Evolutionary conservation across 2,797 vertebrate genomes (phyloP).

Genomic region (Melanotaenia trifasciata): DNA sequence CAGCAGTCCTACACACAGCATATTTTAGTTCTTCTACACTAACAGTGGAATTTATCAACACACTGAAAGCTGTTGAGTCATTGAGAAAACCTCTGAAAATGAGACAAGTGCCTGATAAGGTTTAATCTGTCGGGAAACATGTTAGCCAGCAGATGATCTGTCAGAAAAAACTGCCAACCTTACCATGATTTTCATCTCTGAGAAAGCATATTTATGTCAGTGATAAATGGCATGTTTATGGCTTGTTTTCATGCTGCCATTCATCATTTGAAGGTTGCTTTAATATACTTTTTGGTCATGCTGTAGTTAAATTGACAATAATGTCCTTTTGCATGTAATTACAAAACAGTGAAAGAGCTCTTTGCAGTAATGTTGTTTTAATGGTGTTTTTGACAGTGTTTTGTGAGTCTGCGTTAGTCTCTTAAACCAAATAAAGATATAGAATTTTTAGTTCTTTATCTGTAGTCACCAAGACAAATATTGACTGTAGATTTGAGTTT

Average conservation of each 20-base stretch:
- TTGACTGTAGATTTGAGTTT: background rate
- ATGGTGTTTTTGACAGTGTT: background rate
- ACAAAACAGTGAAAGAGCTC: too few relatives aligned
- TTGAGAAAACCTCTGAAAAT: background rate
- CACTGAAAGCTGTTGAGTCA: background rate
- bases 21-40: too few relatives aligned
- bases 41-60: too few relatives aligned
- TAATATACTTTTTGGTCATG: accelerated
- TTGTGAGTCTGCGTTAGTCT: background rate
- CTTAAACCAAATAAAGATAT: background rate
- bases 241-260: background rate
- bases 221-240: background rate
- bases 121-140: background rate
- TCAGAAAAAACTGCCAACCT: background rate
- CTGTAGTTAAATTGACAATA: too few relatives aligned
- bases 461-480: background rate
- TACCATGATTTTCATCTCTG: background rate
- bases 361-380: too few relatives aligned
- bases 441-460: background rate
- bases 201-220: background rate
- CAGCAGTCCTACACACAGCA: too few relatives aligned
- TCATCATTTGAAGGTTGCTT: background rate
- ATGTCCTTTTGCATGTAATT: too few relatives aligned
- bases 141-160: background rate
- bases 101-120: constrained; percentile 11